These are phyloP conservation scores for Nomada lathburiana DNA, from an alignment of 2,888 invertebrate genomes.

Conservation along the genomic window DNA sequence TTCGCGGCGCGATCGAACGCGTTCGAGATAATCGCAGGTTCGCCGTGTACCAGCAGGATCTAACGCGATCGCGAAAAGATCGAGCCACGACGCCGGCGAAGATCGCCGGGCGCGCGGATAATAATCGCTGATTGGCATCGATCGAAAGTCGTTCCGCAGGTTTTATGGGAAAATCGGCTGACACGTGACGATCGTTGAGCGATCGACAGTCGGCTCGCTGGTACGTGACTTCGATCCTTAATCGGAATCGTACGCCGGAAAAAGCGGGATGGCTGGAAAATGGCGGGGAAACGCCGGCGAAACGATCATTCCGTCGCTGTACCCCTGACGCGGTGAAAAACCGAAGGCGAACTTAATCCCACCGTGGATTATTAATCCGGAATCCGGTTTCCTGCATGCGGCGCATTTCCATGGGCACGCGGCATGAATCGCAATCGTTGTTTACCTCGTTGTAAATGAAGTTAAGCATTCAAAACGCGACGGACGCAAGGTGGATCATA, in stretches of 20 bases:
- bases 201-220: constrained; percentile 63
- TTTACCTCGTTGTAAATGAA: constrained; percentile 16
- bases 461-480: constrained; percentile 33
- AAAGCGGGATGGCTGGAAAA: constrained; percentile 45
- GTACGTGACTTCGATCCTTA: constrained; percentile 71
- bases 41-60: constrained; percentile 50
- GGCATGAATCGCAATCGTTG: constrained; percentile 34
- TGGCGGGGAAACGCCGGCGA: constrained; percentile 42
- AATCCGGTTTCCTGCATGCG: constrained; percentile 46
- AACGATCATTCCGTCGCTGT: constrained; percentile 48
- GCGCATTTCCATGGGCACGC: constrained; percentile 18
- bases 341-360: constrained; percentile 35
- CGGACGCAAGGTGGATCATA: constrained; percentile 30
- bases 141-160: constrained; percentile 71
- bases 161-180: constrained; percentile 73
- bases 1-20: constrained; percentile 35
- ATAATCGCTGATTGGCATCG: constrained; percentile 71
- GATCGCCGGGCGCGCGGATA: constrained; percentile 71
- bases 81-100: constrained; percentile 41
- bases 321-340: constrained; percentile 8
- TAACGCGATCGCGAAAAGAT: constrained; percentile 59
- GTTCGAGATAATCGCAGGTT: constrained; percentile 53
- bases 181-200: constrained; percentile 70
- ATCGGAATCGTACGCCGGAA: constrained; percentile 52
- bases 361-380: constrained; percentile 44